Percentiles rank a stretch among this genome's conserved stretches.
phyloP scores from a whole-genome alignment of 2,113 vertebrate genomes.

The Morone saxatilis region DNA sequence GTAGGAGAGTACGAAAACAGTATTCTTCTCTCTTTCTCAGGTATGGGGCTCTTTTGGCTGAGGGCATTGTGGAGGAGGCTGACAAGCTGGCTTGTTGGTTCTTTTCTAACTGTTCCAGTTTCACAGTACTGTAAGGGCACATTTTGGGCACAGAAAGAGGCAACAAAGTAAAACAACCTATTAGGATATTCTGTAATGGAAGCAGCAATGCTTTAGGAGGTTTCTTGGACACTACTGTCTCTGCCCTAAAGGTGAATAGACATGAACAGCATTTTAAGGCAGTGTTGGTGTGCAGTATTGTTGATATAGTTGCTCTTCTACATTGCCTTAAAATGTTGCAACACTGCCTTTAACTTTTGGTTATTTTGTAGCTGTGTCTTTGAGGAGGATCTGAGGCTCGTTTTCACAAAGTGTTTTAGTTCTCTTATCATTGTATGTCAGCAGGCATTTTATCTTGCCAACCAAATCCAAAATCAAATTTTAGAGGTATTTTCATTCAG shows the following conservation, averaged over 20 bases:
- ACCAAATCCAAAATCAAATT: not conserved
- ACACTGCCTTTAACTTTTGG: conserved; percentile 8
- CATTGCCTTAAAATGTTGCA: conserved; percentile 28
- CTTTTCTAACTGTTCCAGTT: conserved; percentile 53
- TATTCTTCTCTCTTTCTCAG: conserved; percentile 30
- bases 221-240: conserved; percentile 29
- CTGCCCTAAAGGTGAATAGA: conserved; percentile 9
- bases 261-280: not conserved
- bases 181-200: not conserved
- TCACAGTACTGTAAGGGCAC: conserved; percentile 67
- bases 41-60: conserved; percentile 9
- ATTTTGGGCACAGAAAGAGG: conserved; percentile 3
- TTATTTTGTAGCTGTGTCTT: conserved; percentile 24
- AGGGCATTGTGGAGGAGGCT: conserved; percentile 53
- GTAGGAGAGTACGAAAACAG: not conserved
- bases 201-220: not conserved
- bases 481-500: too few relatives aligned
- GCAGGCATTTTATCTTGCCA: not conserved
- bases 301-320: not conserved
- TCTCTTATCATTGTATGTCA: conserved; percentile 7
- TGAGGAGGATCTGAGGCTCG: conserved; percentile 14
- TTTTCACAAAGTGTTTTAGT: conserved; percentile 16
- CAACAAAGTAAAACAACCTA: not conserved
- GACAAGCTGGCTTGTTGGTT: conserved; percentile 79
- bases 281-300: not conserved